Base-by-base conservation (phyloP, 2,113 vertebrate species). In the Nanorana parkeri region DNA sequence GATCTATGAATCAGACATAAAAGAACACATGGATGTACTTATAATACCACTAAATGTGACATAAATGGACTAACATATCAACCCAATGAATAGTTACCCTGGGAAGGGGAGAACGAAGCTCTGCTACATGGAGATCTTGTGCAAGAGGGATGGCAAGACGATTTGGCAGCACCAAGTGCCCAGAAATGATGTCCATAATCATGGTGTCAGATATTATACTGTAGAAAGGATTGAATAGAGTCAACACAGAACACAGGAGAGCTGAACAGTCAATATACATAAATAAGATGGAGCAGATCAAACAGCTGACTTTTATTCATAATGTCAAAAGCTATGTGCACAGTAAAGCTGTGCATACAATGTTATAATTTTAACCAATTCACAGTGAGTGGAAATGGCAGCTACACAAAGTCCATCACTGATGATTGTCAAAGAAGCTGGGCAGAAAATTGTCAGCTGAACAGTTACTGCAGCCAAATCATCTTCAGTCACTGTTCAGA, bases 171-270 rank as follows among this genome's bases (percentile, higher is more conserved):
- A 98, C 97, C 73, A 98, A 93, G 90, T 94, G 93, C 81, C 95
- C 94, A 84, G 97, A 93, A 74, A 98, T 98, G 85, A 95, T 90
- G 88, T 98, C 96, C 96, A 98, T 98, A 91, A 98, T 95, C 95
- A 96, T 93, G 63, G 95, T 95, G 91, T 98, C 97, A 72, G 97
- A 97, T 77, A 97, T 91, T 24, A 93, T 93, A 91, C 96, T 98
- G 91, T 28, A 20, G 17, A 61, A 1, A 51, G 15, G 17, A 51
- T 21, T 17, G n/a, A 60, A 29, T 29, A 54, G 13, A 24, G 7
- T n/a, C 1, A 24, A 16, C 23, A 65, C 19, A 5, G 63, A 65
- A 65, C 4, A 21, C 63, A 65, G 23, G 15, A 24, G 23, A 16
- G 23, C 28, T 5, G 10, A 16, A 65, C 8, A 47, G 63, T 1